Conservation (phyloP, 2,888 invertebrate genomes). For the Perdita meconis region DNA sequence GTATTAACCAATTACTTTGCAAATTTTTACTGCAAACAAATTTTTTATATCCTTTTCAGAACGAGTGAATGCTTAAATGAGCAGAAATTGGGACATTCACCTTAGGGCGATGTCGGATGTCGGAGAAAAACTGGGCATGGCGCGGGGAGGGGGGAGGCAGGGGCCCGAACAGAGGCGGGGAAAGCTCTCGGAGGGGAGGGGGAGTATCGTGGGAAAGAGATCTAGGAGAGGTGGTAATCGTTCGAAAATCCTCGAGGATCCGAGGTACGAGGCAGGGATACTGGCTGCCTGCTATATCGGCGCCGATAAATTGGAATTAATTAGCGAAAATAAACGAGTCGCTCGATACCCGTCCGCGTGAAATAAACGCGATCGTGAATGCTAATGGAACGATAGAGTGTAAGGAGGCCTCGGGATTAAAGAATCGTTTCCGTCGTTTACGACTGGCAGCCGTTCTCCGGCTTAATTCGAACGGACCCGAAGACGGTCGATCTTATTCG, state of each 20-base stretch:
- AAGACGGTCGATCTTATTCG: conserved; percentile 31
- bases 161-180: conserved; percentile 40
- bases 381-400: conserved; percentile 60
- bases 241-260: conserved; percentile 47
- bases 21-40: too few species aligned
- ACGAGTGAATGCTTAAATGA: too few species aligned
- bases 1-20: too few species aligned
- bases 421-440: conserved; percentile 44
- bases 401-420: conserved; percentile 38
- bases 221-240: conserved; percentile 57
- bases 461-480: conserved; percentile 49
- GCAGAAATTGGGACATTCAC: too few species aligned
- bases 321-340: conserved; percentile 67
- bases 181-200: conserved; percentile 21
- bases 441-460: conserved; percentile 25
- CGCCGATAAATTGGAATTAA: conserved; percentile 72
- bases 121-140: not conserved
- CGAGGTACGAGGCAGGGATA: conserved; percentile 22
- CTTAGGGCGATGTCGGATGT: conserved; percentile 33
- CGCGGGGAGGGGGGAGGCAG: not conserved
- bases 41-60: too few species aligned
- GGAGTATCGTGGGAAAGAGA: conserved; percentile 49
- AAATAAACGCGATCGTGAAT: conserved; percentile 66
- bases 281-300: conserved; percentile 34
- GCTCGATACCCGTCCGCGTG: conserved; percentile 59